Percentiles rank a stretch among this genome's conserved stretches.
phyloP scores from a whole-genome alignment of 2,113 vertebrate species.

The Tichodroma muraria region DNA sequence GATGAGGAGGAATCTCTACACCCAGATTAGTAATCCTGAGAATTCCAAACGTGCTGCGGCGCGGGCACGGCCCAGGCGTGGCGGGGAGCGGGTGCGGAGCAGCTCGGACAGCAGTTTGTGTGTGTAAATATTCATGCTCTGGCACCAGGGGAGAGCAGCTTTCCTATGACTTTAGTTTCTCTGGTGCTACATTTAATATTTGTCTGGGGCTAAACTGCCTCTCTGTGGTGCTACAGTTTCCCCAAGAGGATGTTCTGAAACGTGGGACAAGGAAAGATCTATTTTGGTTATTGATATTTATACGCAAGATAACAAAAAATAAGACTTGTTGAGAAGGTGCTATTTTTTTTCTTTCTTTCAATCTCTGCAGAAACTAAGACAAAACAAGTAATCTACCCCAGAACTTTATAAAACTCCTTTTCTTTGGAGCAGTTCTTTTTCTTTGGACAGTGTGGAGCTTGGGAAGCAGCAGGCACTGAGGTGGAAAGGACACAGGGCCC shows the following conservation, averaged over 20 bases:
- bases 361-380: conserved; percentile 1
- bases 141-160: conserved; percentile 29
- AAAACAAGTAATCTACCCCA: background rate
- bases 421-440: background rate
- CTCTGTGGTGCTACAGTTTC: conserved; percentile 57
- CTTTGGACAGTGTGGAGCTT: background rate
- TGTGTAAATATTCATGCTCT: conserved; percentile 48
- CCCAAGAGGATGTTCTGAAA: conserved; percentile 38
- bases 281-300: conserved; percentile 71
- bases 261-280: conserved; percentile 52
- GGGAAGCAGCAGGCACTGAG: background rate
- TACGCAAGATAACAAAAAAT: conserved; percentile 46
- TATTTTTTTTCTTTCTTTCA: conserved; percentile 47
- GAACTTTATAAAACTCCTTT: background rate
- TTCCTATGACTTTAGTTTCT: conserved; percentile 25
- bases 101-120: conserved; percentile 15
- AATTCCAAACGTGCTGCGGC: background rate
- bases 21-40: background rate
- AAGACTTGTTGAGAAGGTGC: conserved; percentile 50
- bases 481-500: background rate
- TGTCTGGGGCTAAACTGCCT: conserved; percentile 67
- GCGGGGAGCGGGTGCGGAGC: background rate
- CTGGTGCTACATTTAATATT: conserved; percentile 68
- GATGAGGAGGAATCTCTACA: background rate
- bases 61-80: background rate